Conservation (phyloP, 2,888 invertebrate genomes). For the Xylota segnis region DNA sequence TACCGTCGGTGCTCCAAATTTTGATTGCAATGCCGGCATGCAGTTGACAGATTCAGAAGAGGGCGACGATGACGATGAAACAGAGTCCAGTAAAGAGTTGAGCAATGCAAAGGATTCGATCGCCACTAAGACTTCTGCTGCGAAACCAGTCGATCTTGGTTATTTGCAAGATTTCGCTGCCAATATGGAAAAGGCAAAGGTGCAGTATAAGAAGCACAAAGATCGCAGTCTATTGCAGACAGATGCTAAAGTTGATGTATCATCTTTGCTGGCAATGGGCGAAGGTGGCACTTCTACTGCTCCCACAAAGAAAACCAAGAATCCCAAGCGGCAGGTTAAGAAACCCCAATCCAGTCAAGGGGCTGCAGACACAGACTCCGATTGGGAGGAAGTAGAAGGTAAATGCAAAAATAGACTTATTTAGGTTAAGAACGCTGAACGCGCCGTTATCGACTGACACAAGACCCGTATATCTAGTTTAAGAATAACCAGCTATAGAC, state of each 20-base stretch:
- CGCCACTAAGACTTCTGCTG: constrained; percentile 12
- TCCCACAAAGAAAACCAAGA: constrained; percentile 79
- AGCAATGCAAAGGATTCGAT: constrained; percentile 15
- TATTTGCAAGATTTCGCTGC: constrained; percentile 86
- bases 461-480: constrained; percentile 42
- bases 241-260: constrained; percentile 85
- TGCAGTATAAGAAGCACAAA: constrained; percentile 85
- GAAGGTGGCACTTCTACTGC: constrained; percentile 85
- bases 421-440: constrained; percentile 66
- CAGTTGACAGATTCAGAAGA: constrained; percentile 82
- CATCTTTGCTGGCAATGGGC: constrained; percentile 88
- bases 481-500: constrained; percentile 58
- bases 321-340: constrained; percentile 80
- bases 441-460: constrained; percentile 68
- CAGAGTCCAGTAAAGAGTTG: constrained; percentile 77
- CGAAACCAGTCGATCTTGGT: constrained; percentile 85
- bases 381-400: constrained; percentile 91
- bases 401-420: constrained; percentile 81
- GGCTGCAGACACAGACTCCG: constrained; percentile 87
- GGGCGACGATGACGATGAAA: constrained; percentile 79
- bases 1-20: constrained; percentile 78
- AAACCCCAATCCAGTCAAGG: constrained; percentile 80
- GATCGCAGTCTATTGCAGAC: constrained; percentile 79
- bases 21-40: constrained; percentile 83
- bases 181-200: constrained; percentile 87